A percentile compares a stretch with the other conserved stretches of the same genome.
Evolutionary conservation across 1,140 invertebrate species (phyloP).

Genomic region (Hyles euphorbiae): DNA sequence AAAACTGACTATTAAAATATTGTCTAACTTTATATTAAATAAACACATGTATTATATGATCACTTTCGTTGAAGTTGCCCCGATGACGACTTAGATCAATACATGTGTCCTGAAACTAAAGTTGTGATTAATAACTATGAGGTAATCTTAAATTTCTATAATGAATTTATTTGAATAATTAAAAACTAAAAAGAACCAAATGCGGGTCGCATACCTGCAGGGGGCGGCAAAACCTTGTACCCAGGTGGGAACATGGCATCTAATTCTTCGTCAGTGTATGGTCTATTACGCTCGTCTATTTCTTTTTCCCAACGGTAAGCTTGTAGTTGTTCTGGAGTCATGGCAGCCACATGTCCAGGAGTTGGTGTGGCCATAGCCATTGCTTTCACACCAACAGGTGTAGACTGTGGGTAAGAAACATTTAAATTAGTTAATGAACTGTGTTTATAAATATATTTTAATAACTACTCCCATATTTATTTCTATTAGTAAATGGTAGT

Average conservation of each 20-base stretch:
- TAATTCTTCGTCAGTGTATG: slow-evolving; percentile 97
- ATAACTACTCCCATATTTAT: no score
- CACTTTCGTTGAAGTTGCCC: slow-evolving; percentile 32
- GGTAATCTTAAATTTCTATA: slow-evolving; percentile 29
- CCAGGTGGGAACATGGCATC: slow-evolving; percentile 98
- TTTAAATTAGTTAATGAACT: no score
- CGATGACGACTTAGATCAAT: slow-evolving; percentile 48
- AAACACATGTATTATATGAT: slow-evolving; percentile 52
- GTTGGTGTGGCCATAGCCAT: slow-evolving; percentile 99
- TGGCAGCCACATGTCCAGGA: slow-evolving; percentile 94
- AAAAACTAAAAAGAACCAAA: background rate
- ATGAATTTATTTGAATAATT: no score
- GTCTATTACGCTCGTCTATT: slow-evolving; percentile 98
- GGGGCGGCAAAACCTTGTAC: slow-evolving; percentile 97
- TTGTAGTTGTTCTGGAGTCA: slow-evolving; percentile 99
- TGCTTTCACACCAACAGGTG: slow-evolving; percentile 96
- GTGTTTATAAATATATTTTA: no score
- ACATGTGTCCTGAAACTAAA: slow-evolving; percentile 74
- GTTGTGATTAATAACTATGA: slow-evolving; percentile 58
- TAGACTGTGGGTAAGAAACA: slow-evolving; percentile 71
- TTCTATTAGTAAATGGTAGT: no score
- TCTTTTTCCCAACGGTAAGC: slow-evolving; percentile 99
- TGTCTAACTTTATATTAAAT: slow-evolving; percentile 32
- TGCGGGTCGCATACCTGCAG: slow-evolving; percentile 81
- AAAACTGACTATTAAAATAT: slow-evolving; percentile 61